Conservation (phyloP, 2,888 invertebrate species). For the Apodemia duryi region DNA sequence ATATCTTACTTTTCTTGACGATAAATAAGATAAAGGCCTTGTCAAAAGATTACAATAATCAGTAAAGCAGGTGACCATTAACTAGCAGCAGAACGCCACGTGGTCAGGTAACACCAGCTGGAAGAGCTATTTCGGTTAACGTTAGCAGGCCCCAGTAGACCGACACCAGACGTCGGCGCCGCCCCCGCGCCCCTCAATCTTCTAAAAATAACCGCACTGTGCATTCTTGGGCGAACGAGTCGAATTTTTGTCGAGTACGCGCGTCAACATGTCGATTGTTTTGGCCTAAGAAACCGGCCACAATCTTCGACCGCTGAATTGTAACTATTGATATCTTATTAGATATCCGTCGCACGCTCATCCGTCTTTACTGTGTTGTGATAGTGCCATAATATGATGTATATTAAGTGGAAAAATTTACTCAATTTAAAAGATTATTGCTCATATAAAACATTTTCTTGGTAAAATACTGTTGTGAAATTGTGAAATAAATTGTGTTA, state of each 20-base stretch:
- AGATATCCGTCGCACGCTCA: constrained; percentile 27
- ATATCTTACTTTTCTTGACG: not conserved
- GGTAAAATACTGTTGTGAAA: too few relatives aligned
- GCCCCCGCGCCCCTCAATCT: constrained; percentile 76
- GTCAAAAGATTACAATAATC: not conserved
- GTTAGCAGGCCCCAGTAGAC: constrained; percentile 82
- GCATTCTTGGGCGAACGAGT: constrained; percentile 79
- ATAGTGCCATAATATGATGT: not conserved
- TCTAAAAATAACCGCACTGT: constrained; percentile 75
- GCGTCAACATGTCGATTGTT: constrained; percentile 76
- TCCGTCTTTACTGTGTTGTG: constrained; percentile 17
- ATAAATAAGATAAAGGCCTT: not conserved
- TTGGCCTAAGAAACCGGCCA: constrained; percentile 52
- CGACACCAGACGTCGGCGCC: constrained; percentile 78
- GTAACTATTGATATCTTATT: constrained; percentile 28
- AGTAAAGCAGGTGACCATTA: constrained; percentile 25
- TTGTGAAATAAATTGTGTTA: too few relatives aligned
- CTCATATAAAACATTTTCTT: too few relatives aligned
- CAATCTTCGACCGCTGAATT: constrained; percentile 38
- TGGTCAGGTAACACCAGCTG: constrained; percentile 76
- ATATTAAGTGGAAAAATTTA: too few relatives aligned
- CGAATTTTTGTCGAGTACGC: constrained; percentile 80
- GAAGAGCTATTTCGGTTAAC: constrained; percentile 77
- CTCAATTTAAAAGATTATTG: too few relatives aligned
- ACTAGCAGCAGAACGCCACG: constrained; percentile 51